phyloP scores from a whole-genome alignment of 1,140 invertebrate genomes.

The Teleogryllus occipitalis region DNA sequence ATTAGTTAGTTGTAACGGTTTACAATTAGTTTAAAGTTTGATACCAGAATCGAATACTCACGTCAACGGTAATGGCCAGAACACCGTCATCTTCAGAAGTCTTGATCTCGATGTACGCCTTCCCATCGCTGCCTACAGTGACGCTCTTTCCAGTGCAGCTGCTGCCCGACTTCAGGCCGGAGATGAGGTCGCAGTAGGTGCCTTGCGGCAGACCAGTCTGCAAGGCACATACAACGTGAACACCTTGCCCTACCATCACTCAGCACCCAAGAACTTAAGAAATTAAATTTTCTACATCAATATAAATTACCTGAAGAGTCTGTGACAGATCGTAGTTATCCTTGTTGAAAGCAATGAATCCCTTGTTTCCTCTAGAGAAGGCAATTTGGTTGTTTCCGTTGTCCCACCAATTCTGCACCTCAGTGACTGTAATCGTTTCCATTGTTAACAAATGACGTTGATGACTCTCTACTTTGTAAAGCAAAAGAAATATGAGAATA shows the following conservation, averaged over 20 bases:
- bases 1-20: no score
- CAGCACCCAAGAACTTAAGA: no score
- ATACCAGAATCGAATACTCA: constrained; percentile 10
- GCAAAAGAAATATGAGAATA: no score
- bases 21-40: no score
- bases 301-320: constrained; percentile 37
- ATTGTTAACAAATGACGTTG: no score
- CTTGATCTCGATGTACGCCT: constrained; percentile 51
- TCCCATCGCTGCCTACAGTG: constrained; percentile 51
- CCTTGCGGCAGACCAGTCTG: constrained; percentile 68
- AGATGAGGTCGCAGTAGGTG: constrained; percentile 78
- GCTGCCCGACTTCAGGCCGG: constrained; percentile 50
- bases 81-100: constrained; percentile 56
- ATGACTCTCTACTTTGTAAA: no score
- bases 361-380: constrained; percentile 59
- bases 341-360: constrained; percentile 66
- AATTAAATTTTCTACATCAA: no score
- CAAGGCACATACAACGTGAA: neutral
- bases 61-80: constrained; percentile 63
- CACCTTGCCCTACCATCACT: no score
- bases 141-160: constrained; percentile 62
- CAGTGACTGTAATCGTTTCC: constrained; percentile 32
- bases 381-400: constrained; percentile 66
- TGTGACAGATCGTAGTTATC: constrained; percentile 41
- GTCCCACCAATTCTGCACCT: constrained; percentile 59